Evolutionary conservation across 2,888 invertebrate genomes (phyloP), one percentile per base, ranked within the genome.

Genomic region (Mechanitis messenoides): DNA sequence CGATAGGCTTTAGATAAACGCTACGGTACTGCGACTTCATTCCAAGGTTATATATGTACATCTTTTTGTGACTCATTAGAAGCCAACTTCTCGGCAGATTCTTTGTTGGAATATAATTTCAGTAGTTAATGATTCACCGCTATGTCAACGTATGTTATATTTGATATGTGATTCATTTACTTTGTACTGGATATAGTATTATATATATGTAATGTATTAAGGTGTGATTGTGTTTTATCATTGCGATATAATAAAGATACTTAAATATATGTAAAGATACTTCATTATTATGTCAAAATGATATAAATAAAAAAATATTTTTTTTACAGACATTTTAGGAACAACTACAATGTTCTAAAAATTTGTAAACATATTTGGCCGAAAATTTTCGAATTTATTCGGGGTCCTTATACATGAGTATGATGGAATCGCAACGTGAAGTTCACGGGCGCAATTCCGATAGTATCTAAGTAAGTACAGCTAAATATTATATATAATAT

Each of bases 1-100:
- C 84, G 82, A 75, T 78, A 77, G 76, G 76, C 81, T 80, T 79
- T 74, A 81, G 81, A 82, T 83, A 81, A 80, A 77, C 76, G 72
- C 69, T 74, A 74, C 79, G 79, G 77, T 82, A 83, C 78, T 83
- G 79, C 81, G 75, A 74, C 66, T 72, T 65, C 55, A 59, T 56
- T 55, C 12, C 57, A 55, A 62, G 59, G 58, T 64, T 64, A 55
- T 53, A 54, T 56, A 20, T 42, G 11, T 42, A 58, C 56, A 58
- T 54, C 54, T 62, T 66, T 62, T 65, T 62, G 54, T 62, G 57
- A 59, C 53, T 64, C 66, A 61, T 66, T 64, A 62, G 55, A 47
- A 57, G 56, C 64, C 54, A 46, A 61, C 28, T 46, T 55, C 59
- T 55, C 47, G 58, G 42, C 60, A 53, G n/a, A 47, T 31, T 53